A percentile compares a stretch with the other conserved stretches of the same genome.
Conservation (phyloP, 2,797 vertebrate species). For the Sebastiscus albofasciatus region DNA sequence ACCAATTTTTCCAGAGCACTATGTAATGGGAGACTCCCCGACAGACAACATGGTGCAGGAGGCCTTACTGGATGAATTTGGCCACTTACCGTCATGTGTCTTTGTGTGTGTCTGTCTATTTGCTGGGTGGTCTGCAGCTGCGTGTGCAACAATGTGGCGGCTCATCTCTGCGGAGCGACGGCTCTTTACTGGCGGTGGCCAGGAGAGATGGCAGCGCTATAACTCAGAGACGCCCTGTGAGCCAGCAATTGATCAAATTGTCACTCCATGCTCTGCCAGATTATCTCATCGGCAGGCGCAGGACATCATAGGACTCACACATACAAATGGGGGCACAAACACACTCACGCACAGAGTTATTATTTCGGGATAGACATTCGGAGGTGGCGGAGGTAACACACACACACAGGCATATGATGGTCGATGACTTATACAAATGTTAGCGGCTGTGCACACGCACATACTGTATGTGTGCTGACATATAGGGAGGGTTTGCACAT, state of each 20-base stretch:
- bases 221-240: constrained; percentile 73
- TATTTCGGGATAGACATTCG: constrained; percentile 18
- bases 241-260: constrained; percentile 79
- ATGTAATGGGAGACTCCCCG: not conserved
- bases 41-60: not conserved
- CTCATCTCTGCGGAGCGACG: constrained; percentile 34
- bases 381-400: not conserved
- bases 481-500: constrained; percentile 25
- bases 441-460: not conserved
- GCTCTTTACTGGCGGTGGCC: constrained; percentile 57
- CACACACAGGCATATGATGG: not conserved
- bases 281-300: constrained; percentile 71
- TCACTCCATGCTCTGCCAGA: constrained; percentile 67
- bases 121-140: constrained; percentile 36
- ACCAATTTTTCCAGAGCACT: not conserved
- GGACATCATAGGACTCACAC: constrained; percentile 58
- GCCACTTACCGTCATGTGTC: not conserved
- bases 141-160: constrained; percentile 27
- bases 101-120: constrained; percentile 1
- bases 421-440: constrained; percentile 22
- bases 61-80: not conserved
- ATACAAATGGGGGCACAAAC: constrained; percentile 21
- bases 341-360: constrained; percentile 17
- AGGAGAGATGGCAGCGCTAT: constrained; percentile 72
- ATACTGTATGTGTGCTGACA: constrained; percentile 6